Conservation (phyloP, 2,113 vertebrate genomes). For the Pelvicachromis taeniatus region DNA sequence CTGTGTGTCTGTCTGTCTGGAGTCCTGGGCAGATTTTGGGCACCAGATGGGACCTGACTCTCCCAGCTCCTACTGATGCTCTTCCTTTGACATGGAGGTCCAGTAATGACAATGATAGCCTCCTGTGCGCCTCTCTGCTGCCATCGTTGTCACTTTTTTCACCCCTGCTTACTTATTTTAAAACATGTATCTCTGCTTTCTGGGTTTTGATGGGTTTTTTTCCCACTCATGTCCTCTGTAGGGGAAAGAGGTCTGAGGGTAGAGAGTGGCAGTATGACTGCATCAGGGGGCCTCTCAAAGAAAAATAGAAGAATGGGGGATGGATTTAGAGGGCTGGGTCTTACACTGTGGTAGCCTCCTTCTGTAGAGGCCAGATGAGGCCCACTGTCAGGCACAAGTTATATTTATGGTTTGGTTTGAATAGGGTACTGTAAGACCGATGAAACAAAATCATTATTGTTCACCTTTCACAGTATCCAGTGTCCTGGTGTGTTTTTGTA, state of each 20-base stretch:
- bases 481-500: constrained; percentile 32
- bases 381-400: constrained; percentile 37
- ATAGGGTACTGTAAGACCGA: constrained; percentile 36
- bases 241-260: constrained; percentile 8
- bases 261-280: constrained; percentile 12
- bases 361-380: constrained; percentile 45
- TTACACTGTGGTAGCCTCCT: constrained; percentile 3
- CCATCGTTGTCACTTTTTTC: neutral
- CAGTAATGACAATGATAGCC: constrained; percentile 61
- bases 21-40: constrained; percentile 60
- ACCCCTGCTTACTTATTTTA: constrained; percentile 5
- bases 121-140: neutral
- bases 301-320: constrained; percentile 7
- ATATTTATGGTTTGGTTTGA: constrained; percentile 56
- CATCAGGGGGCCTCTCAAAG: constrained; percentile 25
- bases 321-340: constrained; percentile 9
- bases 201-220: constrained; percentile 13
- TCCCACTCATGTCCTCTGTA: constrained; percentile 11
- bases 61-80: constrained; percentile 5
- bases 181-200: neutral
- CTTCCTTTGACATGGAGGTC: constrained; percentile 47
- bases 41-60: constrained; percentile 63
- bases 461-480: neutral
- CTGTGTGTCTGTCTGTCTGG: constrained; percentile 20
- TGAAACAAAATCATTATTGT: constrained; percentile 40